Conservation (phyloP, 2,888 invertebrate genomes). For the Rhimphoctona megacephalus region DNA sequence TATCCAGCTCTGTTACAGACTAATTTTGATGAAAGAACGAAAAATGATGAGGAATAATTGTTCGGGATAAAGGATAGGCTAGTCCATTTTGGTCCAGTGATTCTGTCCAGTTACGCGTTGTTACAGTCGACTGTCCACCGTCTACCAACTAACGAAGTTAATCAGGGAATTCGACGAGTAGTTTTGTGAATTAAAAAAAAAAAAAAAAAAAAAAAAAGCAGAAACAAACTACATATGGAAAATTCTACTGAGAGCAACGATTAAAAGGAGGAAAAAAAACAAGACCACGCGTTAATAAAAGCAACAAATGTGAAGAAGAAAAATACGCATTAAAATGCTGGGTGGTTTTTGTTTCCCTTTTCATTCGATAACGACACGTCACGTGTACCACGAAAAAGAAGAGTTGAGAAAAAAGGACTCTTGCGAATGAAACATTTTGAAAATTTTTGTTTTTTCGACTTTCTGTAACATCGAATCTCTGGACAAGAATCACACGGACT, state of each 20-base stretch:
- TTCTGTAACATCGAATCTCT: conserved; percentile 74
- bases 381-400: conserved; percentile 67
- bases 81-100: conserved; percentile 67
- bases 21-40: conserved; percentile 21
- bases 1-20: conserved; percentile 10
- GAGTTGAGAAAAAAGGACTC: conserved; percentile 48
- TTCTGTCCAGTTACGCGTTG: conserved; percentile 79
- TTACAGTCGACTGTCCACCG: conserved; percentile 77
- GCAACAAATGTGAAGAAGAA: conserved; percentile 66
- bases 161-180: conserved; percentile 69
- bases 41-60: conserved; percentile 22
- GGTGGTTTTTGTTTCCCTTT: conserved; percentile 69
- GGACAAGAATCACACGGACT: conserved; percentile 74
- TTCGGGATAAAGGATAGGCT: conserved; percentile 49
- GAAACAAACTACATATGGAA: conserved; percentile 48
- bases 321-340: conserved; percentile 75
- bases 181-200: conserved; percentile 61
- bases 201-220: conserved; percentile 37
- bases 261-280: conserved; percentile 52
- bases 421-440: conserved; percentile 15
- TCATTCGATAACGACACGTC: conserved; percentile 73
- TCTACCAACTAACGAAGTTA: conserved; percentile 74
- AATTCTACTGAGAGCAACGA: conserved; percentile 68
- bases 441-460: conserved; percentile 21
- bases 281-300: conserved; percentile 61